Base-by-base conservation (phyloP, 2,113 vertebrate genomes). In the Apteryx mantelli region DNA sequence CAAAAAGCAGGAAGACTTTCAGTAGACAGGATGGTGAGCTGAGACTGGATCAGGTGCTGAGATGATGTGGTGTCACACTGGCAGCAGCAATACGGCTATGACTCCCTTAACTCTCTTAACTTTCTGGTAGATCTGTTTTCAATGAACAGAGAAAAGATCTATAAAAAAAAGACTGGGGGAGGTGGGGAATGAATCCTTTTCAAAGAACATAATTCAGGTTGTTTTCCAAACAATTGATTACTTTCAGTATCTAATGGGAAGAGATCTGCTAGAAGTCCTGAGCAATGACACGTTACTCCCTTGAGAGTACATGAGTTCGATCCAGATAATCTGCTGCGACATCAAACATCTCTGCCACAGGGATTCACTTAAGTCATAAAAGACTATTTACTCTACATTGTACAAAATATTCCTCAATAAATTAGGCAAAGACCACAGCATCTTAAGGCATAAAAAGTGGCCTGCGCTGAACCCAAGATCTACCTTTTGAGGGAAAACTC, bases 361-460 rank as follows among this genome's bases (percentile, higher is more conserved):
- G 86, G 88, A 75, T 92, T 94, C 79, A 89, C 58, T 88, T 20
- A 71, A 94, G 92, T 75, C 86, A 71, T 88, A 88, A 96, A 92
- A 76, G 15, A 60, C 38, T 91, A 93, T 86, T 94, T 90, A 74
- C 63, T 64, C 44, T 50, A 77, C 70, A 48, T 52, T 61, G 46
- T 64, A 82, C 52, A 79, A 89, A 94, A 82, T 42, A 32, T 50
- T 68, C 56, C 74, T 82, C 76, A 4, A 53, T 19, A 66, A 61
- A 86, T 21, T 9, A 86, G 60, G 56, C 0, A 7, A 86, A 92
- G 28, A 36, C 22, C 82, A 79, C 88, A 55, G n/a, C 34, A 36
- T 1, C 13, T 50, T 40, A 36, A 0, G 1, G 21, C 13, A 44
- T 58, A 68, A 24, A 6, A 46, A 68, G 78, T 0, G 34, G 42